Percentiles rank a stretch among this genome's conserved stretches.
Evolutionary conservation across 2,113 vertebrate species (phyloP).

Genomic region (Arizona elegans): DNA sequence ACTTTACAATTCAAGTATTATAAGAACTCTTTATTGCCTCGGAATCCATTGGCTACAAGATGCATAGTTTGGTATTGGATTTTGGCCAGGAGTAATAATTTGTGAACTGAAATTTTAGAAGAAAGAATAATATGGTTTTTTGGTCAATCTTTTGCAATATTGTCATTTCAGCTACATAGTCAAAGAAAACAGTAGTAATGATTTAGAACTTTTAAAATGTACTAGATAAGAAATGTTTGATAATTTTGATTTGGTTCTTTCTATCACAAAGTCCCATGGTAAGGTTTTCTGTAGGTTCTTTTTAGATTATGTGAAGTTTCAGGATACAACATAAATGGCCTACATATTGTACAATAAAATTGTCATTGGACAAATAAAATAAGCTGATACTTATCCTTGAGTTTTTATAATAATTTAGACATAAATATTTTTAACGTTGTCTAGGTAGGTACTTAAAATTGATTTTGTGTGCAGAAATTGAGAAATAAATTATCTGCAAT

Average conservation of each 20-base stretch:
- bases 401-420: slow-evolving; percentile 51
- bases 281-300: slow-evolving; percentile 21
- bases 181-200: slow-evolving; percentile 4
- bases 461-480: slow-evolving; percentile 47
- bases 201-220: not conserved
- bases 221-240: not conserved
- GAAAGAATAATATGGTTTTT: slow-evolving; percentile 32
- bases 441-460: slow-evolving; percentile 46
- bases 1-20: not conserved
- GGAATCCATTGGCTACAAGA: not conserved
- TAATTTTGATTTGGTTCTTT: slow-evolving; percentile 10
- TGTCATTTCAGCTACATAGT: not conserved
- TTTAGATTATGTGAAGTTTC: not conserved
- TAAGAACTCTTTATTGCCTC: not conserved
- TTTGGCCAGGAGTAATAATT: not conserved
- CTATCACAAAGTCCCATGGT: slow-evolving; percentile 13
- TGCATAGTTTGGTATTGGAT: not conserved
- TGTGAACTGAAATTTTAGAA: slow-evolving; percentile 5
- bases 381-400: slow-evolving; percentile 14
- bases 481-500: slow-evolving; percentile 35
- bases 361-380: slow-evolving; percentile 29
- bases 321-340: not conserved
- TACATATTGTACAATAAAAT: not conserved
- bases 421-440: slow-evolving; percentile 37
- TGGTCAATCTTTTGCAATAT: slow-evolving; percentile 1